Evolutionary conservation across 1,140 invertebrate genomes (phyloP).

Genomic region (Drosophila truncata): DNA sequence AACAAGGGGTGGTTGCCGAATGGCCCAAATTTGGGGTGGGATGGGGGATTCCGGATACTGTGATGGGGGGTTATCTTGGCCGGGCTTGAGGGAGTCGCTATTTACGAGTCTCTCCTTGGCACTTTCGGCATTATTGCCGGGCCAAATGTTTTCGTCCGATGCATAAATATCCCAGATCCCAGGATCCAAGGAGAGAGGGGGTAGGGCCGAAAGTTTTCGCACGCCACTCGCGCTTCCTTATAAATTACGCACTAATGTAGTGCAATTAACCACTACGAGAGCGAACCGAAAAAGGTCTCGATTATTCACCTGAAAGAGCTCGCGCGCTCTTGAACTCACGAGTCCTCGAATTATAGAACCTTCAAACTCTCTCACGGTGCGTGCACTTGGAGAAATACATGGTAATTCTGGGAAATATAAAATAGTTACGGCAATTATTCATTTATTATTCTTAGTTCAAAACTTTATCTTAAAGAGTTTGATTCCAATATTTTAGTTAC

Average conservation of each 20-base stretch:
- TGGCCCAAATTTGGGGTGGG: conserved; percentile 56
- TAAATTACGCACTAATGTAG: conserved; percentile 78
- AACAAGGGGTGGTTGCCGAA: conserved; percentile 3
- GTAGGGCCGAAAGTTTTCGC: conserved; percentile 63
- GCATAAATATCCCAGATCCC: conserved; percentile 57
- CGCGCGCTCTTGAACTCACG: conserved; percentile 24
- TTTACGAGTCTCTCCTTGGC: conserved; percentile 82
- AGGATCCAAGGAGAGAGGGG: conserved; percentile 1
- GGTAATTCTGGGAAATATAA: too few relatives aligned
- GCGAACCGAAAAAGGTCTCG: conserved; percentile 38
- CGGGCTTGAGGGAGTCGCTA: conserved; percentile 44
- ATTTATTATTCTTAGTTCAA: not conserved
- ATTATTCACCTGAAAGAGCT: conserved; percentile 68
- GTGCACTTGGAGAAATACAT: conserved; percentile 14
- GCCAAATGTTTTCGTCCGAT: conserved; percentile 50
- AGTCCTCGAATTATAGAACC: conserved; percentile 11
- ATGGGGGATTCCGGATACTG: conserved; percentile 44
- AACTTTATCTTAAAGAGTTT: too few relatives aligned
- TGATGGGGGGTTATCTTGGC: conserved; percentile 17
- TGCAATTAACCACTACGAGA: conserved; percentile 70
- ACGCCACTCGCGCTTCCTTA: conserved; percentile 66
- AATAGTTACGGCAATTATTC: not conserved
- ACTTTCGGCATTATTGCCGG: conserved; percentile 77
- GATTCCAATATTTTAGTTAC: too few relatives aligned
- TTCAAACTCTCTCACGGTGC: conserved; percentile 23